These are phyloP conservation scores for Jaculus jaculus DNA, from an alignment of 2,113 vertebrate genomes.

Conservation along the genomic window DNA sequence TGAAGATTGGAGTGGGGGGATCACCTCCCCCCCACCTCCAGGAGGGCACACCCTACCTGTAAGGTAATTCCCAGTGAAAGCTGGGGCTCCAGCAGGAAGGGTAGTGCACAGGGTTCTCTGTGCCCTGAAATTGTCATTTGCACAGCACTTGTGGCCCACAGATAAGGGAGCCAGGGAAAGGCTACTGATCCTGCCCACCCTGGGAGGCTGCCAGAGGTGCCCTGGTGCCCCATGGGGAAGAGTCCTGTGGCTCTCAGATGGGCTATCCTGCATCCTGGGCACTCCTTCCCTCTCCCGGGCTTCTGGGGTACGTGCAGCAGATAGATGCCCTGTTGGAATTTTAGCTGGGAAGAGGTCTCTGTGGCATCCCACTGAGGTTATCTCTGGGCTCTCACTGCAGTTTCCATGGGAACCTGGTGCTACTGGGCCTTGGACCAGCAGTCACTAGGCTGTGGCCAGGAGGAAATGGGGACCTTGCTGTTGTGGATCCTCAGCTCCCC, in stretches of 20 bases:
- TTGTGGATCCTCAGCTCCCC: not conserved
- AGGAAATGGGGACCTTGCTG: not conserved
- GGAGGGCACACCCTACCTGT: too few species aligned
- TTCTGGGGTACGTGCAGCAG: not conserved
- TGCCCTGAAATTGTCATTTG: not conserved
- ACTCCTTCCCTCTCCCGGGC: not conserved
- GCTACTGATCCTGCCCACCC: not conserved
- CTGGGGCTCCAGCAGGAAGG: too few species aligned
- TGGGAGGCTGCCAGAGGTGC: not conserved
- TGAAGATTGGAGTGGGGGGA: not conserved
- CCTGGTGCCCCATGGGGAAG: not conserved
- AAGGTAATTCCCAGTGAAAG: not conserved
- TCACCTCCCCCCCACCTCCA: not conserved
- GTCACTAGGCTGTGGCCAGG: not conserved
- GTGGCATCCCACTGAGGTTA: not conserved
- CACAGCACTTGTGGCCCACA: not conserved
- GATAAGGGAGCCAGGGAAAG: not conserved
- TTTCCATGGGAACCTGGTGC: not conserved
- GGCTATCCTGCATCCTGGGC: not conserved
- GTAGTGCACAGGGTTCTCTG: not conserved
- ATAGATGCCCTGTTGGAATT: not conserved
- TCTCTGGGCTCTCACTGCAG: not conserved
- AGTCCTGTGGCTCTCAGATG: too few species aligned
- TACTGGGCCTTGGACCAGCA: not conserved
- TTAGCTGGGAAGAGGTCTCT: not conserved